phyloP scores from a whole-genome alignment of 2,888 invertebrate species.

The Ophonus ardosiacus region DNA sequence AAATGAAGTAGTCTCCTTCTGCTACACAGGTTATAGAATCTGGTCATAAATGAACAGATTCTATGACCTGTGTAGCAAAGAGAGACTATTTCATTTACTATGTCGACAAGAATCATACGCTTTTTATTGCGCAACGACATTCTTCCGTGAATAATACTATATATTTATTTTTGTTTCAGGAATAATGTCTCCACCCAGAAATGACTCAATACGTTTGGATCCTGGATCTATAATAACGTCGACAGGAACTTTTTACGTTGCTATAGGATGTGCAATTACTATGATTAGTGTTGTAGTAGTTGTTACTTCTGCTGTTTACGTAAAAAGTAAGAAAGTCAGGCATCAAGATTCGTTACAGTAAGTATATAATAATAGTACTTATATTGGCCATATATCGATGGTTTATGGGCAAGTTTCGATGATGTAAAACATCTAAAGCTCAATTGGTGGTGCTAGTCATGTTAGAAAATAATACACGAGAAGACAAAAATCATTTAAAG shows the following conservation, averaged over 20 bases:
- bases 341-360: slow-evolving; percentile 84
- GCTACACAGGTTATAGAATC: too few relatives aligned
- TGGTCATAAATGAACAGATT: too few relatives aligned
- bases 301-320: slow-evolving; percentile 83
- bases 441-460: too few relatives aligned
- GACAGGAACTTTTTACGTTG: slow-evolving; percentile 86
- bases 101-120: too few relatives aligned
- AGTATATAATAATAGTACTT: slow-evolving; percentile 70
- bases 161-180: slow-evolving; percentile 67
- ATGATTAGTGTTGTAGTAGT: slow-evolving; percentile 82
- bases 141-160: neutral
- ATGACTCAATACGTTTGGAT: slow-evolving; percentile 85
- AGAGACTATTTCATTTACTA: too few relatives aligned
- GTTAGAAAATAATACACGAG: too few relatives aligned
- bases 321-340: slow-evolving; percentile 82
- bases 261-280: slow-evolving; percentile 89
- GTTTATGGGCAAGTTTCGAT: too few relatives aligned
- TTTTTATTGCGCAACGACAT: too few relatives aligned
- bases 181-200: slow-evolving; percentile 78
- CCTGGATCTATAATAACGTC: slow-evolving; percentile 82
- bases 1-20: too few relatives aligned
- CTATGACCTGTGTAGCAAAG: too few relatives aligned
- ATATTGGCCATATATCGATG: neutral
- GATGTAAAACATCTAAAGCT: too few relatives aligned
- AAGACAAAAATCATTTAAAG: too few relatives aligned